These are phyloP conservation scores for Stegodyphus dumicola DNA, from an alignment of 1,140 invertebrate genomes.

Conservation along the genomic window DNA sequence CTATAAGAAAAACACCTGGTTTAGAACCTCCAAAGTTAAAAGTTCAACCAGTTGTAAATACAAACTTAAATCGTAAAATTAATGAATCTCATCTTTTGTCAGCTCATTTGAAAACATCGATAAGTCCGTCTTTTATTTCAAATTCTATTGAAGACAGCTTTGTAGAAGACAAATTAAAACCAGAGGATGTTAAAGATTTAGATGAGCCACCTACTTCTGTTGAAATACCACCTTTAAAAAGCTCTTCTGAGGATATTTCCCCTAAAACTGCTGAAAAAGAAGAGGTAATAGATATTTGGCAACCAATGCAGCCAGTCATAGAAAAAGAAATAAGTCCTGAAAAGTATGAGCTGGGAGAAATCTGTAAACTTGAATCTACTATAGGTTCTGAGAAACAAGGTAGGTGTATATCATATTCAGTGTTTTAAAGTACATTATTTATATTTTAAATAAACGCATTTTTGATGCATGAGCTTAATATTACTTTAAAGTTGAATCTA, in stretches of 20 bases:
- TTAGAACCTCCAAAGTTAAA: slow-evolving; percentile 57
- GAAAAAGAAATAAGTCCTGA: background rate
- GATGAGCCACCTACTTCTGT: background rate
- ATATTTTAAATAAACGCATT: too few relatives aligned
- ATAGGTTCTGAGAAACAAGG: too few relatives aligned
- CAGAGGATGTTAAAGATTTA: background rate
- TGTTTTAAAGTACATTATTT: too few relatives aligned
- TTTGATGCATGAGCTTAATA: too few relatives aligned
- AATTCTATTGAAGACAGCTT: slow-evolving; percentile 1
- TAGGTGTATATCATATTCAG: too few relatives aligned
- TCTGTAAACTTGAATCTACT: too few relatives aligned
- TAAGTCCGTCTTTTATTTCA: slow-evolving; percentile 11
- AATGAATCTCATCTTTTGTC: slow-evolving; percentile 18
- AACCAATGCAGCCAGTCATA: too few relatives aligned
- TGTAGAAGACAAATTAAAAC: background rate
- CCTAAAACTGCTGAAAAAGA: background rate
- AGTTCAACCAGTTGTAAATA: slow-evolving; percentile 36
- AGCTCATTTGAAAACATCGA: slow-evolving; percentile 13
- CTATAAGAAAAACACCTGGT: slow-evolving; percentile 54
- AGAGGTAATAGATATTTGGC: background rate
- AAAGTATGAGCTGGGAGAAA: background rate
- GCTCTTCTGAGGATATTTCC: background rate
- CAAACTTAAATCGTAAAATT: slow-evolving; percentile 29
- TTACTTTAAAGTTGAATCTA: too few relatives aligned
- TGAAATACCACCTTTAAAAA: slow-evolving; percentile 38